A percentile compares a stretch with the other conserved stretches of the same genome.
Evolutionary conservation across 1,140 invertebrate species (phyloP).

Genomic region (Neotoxoptera formosana): DNA sequence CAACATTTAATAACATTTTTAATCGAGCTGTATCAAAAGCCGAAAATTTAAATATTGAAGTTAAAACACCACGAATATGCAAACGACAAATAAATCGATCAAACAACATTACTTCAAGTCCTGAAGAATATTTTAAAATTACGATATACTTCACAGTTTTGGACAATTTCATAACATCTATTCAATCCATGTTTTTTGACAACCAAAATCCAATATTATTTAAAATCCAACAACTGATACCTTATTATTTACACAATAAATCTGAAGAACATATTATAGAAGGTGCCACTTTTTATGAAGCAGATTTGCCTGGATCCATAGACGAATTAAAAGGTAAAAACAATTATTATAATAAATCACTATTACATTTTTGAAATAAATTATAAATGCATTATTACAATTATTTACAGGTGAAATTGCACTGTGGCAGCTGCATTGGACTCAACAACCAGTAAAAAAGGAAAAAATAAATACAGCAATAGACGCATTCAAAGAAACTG

Average conservation of each 20-base stretch:
- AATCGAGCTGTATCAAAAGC: not conserved
- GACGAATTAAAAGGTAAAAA: no score
- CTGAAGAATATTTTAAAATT: constrained; percentile 22
- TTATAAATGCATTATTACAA: no score
- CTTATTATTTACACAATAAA: not conserved
- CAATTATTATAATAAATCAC: no score
- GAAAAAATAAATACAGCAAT: no score
- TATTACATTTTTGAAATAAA: no score
- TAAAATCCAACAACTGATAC: constrained; percentile 22
- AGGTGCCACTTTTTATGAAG: no score
- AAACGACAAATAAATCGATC: not conserved
- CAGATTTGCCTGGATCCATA: no score
- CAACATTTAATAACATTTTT: not conserved
- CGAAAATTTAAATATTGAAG: not conserved
- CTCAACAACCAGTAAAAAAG: no score
- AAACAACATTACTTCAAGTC: not conserved
- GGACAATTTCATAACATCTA: not conserved
- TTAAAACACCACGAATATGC: constrained; percentile 4
- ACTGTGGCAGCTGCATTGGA: no score
- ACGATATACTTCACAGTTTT: not conserved
- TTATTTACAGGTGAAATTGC: no score
- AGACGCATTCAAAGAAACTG: no score
- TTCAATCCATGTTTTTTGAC: not conserved
- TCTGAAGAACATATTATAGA: no score
- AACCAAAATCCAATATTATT: not conserved